Evolutionary conservation across 2,797 vertebrate species (phyloP).

Genomic region (Ceryle rudis): DNA sequence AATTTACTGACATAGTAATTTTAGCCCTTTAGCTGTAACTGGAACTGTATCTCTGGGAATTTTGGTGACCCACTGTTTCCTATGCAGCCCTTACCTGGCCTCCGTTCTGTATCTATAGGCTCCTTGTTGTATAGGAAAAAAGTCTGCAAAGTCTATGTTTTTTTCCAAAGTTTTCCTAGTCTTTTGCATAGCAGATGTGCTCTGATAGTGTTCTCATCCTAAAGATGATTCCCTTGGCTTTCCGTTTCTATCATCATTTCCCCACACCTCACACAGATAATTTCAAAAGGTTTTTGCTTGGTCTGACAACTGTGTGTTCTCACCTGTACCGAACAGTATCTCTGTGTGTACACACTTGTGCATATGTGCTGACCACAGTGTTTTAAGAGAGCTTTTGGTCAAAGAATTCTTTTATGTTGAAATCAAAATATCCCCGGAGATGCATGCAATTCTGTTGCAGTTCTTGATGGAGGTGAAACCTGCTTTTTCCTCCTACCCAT

Average conservation of each 20-base stretch:
- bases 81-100: neutral
- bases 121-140: neutral
- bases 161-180: neutral
- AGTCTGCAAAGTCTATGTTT: neutral
- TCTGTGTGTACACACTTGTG: fast-evolving
- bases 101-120: neutral
- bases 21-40: neutral
- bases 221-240: neutral
- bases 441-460: neutral
- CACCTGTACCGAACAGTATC: neutral
- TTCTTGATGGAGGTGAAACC: neutral
- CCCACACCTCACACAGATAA: neutral
- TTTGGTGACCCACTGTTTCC: neutral
- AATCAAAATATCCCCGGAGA: neutral
- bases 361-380: fast-evolving
- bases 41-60: neutral
- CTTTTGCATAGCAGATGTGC: neutral
- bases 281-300: neutral
- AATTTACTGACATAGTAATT: neutral
- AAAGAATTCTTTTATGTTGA: neutral
- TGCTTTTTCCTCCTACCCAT: constrained; percentile 14
- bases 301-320: fast-evolving
- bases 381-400: neutral
- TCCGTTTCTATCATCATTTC: neutral
- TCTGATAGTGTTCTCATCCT: neutral